Conservation (phyloP, 1,140 invertebrate genomes). For the Aphis gossypii region DNA sequence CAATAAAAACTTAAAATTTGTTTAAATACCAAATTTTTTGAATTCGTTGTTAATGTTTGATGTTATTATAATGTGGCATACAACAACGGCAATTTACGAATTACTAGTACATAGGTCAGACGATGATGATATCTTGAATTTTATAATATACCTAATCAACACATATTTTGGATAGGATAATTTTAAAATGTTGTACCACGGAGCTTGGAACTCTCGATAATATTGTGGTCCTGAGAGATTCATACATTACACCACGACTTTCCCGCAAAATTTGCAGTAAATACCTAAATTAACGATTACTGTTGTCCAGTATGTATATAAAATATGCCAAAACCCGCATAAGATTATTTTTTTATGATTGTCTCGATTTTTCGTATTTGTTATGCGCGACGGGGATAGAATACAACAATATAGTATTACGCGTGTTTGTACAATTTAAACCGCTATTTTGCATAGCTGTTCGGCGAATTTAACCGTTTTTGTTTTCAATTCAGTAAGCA, state of each 20-base stretch:
- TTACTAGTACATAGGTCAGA: not conserved
- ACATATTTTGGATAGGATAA: not conserved
- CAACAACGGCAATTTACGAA: too few species aligned
- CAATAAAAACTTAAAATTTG: not conserved
- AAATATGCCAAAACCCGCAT: not conserved
- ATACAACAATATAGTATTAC: not conserved
- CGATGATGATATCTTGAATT: not conserved
- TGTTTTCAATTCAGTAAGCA: conserved; percentile 36
- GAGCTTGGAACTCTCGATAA: not conserved
- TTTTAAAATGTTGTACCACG: not conserved
- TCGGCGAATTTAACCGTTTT: conserved; percentile 20
- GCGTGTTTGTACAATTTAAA: not conserved
- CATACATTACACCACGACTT: not conserved
- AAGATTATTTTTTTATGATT: not conserved
- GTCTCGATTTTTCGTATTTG: not conserved
- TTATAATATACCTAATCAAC: not conserved
- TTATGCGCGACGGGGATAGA: not conserved
- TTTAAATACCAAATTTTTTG: not conserved
- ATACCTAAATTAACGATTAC: not conserved
- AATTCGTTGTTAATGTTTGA: not conserved
- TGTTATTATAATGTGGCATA: not conserved
- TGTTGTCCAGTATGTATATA: not conserved
- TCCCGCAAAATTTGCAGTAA: not conserved
- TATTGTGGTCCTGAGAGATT: not conserved
- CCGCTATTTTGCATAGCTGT: not conserved